Base-by-base conservation (phyloP, 2,113 vertebrate genomes). In the Pavo muticus region DNA sequence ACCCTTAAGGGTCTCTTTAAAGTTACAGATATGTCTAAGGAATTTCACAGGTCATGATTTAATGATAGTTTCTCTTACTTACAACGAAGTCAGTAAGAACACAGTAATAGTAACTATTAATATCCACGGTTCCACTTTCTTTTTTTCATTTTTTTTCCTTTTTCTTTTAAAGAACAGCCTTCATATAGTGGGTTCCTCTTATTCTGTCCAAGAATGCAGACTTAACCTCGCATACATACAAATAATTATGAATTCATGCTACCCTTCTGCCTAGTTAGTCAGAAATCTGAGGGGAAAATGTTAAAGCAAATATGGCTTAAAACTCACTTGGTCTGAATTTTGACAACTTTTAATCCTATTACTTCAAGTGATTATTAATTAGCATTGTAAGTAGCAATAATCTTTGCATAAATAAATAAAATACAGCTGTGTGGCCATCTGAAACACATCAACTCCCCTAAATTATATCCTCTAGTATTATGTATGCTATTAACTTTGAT, bases 281-380 rank as follows among this genome's bases (percentile, higher is more conserved):
- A 75, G 73, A 96, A 90, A 90, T 81, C 73, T 93, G 61, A 90
- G 37, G n/a, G 48, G 52, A 29, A 93, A 97, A 93, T 87, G 76
- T 37, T 76, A 95, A 21, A 9, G 32, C 30, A 90, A 88, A 90
- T 82, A 78, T 20, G 37, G 48, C 27, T 95, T 95, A 74, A 91
- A 93, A 74, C 39, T 86, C 75, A 61, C 44, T 90, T 74, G 64
- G 47, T 69, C 84, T 87, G 90, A 95, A 81, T 96, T 93, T 86
- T 95, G 65, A 81, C 90, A 90, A 56, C 61, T 90, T 95, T 93
- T 91, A 95, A 93, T 94, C 83, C 61, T 84, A 57, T 95, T 95
- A 81, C 23, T 90, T 84, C 47, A 76, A 93, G 79, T 80, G 79
- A 91, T 90, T 90, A 87, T 95, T 95, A 95, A 94, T 93, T 95